These are phyloP conservation scores for Platichthys stellatus DNA, from an alignment of 2,113 vertebrate genomes.

Conservation along the genomic window DNA sequence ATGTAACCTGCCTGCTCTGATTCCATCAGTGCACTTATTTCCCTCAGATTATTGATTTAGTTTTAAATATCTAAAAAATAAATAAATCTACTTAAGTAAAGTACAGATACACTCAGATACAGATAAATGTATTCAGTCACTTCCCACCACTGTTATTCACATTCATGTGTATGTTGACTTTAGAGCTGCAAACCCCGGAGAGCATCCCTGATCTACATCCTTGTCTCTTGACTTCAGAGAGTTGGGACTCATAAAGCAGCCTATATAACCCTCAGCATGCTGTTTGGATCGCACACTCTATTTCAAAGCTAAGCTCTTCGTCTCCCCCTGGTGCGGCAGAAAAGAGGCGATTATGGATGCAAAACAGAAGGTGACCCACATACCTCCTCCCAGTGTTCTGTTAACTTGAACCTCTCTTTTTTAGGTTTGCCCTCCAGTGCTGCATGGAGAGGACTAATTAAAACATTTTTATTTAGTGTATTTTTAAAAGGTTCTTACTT, in stretches of 20 bases:
- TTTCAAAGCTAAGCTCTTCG: constrained; percentile 48
- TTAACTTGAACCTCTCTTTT: constrained; percentile 12
- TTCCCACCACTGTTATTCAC: not conserved
- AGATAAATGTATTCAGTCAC: not conserved
- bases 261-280: constrained; percentile 21
- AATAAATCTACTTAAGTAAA: too few relatives aligned
- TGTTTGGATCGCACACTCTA: constrained; percentile 10
- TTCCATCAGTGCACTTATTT: too few relatives aligned
- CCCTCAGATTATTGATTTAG: too few relatives aligned
- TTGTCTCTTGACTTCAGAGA: constrained; percentile 18
- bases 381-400: constrained; percentile 18
- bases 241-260: not conserved
- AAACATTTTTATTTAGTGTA: too few relatives aligned
- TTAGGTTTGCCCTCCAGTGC: constrained; percentile 15
- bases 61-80: too few relatives aligned
- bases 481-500: too few relatives aligned
- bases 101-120: too few relatives aligned
- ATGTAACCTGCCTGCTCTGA: too few relatives aligned
- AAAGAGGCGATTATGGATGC: constrained; percentile 42
- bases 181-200: too few relatives aligned
- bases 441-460: too few relatives aligned
- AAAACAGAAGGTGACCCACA: constrained; percentile 53
- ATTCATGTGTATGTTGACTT: not conserved
- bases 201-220: constrained; percentile 9
- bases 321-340: constrained; percentile 62